These are phyloP conservation scores for Bergia puertoricense DNA, from an alignment of 92 coral and sea anemone species.

Conservation along the genomic window DNA sequence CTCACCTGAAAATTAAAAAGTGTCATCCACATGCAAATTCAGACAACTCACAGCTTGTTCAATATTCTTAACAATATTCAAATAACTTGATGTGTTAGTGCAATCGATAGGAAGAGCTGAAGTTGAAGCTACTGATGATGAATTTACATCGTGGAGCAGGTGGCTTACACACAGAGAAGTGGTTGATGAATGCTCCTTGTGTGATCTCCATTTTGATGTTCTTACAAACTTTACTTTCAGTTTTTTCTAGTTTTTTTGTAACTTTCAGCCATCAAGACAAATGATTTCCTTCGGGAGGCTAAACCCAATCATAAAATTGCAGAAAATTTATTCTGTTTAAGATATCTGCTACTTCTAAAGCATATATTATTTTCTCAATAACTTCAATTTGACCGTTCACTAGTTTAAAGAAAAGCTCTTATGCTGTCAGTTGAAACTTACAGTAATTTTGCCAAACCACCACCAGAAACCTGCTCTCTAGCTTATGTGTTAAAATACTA, in stretches of 20 bases:
- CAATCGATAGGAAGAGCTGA: neutral
- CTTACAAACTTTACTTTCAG: neutral
- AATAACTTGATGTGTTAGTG: slow-evolving; percentile 12
- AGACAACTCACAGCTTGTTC: neutral
- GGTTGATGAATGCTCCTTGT: neutral
- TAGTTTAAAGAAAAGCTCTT: no score
- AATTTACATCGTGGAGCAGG: neutral
- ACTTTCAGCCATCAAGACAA: neutral
- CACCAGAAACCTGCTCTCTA: neutral
- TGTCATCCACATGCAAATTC: slow-evolving; percentile 35
- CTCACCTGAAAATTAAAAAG: slow-evolving; percentile 18
- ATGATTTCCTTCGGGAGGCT: neutral
- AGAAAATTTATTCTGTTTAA: no score
- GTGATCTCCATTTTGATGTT: neutral
- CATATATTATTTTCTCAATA: neutral
- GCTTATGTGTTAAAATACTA: no score
- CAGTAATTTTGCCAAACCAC: neutral
- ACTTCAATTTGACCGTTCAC: neutral
- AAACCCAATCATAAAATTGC: neutral
- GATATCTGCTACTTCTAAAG: neutral
- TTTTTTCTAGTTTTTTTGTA: no score
- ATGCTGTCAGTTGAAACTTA: neutral
- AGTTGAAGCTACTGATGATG: neutral
- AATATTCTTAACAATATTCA: neutral
- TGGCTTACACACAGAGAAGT: neutral